Percentiles rank a stretch among this genome's conserved stretches.
Evolutionary conservation across 2,888 invertebrate species (phyloP).

Genomic region (Troides helena): DNA sequence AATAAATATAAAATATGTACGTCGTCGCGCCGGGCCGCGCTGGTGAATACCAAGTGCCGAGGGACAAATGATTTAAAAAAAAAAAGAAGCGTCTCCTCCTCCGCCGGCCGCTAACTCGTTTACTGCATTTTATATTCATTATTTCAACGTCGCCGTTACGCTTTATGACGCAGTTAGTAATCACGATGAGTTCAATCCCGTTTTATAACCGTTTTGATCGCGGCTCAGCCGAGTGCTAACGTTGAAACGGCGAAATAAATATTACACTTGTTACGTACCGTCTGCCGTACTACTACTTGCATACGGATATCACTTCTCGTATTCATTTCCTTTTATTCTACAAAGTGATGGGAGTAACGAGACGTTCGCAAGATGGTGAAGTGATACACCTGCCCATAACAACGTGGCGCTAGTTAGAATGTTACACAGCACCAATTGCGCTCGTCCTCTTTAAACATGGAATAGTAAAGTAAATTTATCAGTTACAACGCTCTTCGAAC

Average conservation of each 20-base stretch:
- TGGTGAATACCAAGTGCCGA: constrained; percentile 64
- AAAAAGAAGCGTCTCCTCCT: constrained; percentile 13
- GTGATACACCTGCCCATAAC: too few species aligned
- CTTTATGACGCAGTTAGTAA: constrained; percentile 53
- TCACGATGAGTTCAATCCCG: constrained; percentile 41
- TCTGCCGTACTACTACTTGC: neutral
- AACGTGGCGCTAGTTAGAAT: too few species aligned
- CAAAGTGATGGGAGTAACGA: too few species aligned
- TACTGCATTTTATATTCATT: constrained; percentile 64
- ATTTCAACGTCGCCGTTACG: constrained; percentile 43
- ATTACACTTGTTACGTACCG: neutral
- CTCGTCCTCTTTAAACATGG: too few species aligned
- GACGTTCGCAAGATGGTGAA: too few species aligned
- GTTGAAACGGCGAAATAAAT: neutral
- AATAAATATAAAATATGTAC: constrained; percentile 76
- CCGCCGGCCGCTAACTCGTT: constrained; percentile 44
- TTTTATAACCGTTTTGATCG: constrained; percentile 21
- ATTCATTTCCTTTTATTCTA: too few species aligned
- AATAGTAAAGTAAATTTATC: neutral
- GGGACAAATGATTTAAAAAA: constrained; percentile 64
- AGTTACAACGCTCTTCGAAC: too few species aligned
- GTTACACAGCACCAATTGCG: too few species aligned
- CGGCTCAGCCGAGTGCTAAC: neutral
- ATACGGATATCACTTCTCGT: neutral
- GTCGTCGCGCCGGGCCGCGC: constrained; percentile 43